These are phyloP conservation scores for Nicator chloris DNA, from an alignment of 2,113 vertebrate genomes.

Conservation along the genomic window DNA sequence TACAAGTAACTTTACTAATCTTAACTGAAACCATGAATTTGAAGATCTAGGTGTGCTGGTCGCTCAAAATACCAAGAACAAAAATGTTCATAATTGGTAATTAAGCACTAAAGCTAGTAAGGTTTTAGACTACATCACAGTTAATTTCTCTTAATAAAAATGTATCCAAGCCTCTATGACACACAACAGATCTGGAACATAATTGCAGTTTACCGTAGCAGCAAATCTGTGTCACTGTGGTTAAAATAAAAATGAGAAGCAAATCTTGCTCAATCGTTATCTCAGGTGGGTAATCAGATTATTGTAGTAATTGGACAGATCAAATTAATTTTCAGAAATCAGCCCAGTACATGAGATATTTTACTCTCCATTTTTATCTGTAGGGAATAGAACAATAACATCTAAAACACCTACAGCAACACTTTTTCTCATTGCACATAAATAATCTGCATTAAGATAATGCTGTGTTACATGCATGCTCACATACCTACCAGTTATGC, in stretches of 20 bases:
- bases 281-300: not conserved
- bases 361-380: not conserved
- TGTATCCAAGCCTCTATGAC: not conserved
- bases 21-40: not conserved
- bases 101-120: not conserved
- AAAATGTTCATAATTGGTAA: not conserved
- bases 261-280: slow-evolving; percentile 35
- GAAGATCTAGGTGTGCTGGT: not conserved
- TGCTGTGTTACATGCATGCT: not conserved
- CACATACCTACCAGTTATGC: not conserved
- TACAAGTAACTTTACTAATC: not conserved
- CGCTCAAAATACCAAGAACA: not conserved
- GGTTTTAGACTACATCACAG: slow-evolving; percentile 6
- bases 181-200: slow-evolving; percentile 8
- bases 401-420: slow-evolving; percentile 10
- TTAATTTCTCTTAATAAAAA: slow-evolving; percentile 47
- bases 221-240: not conserved
- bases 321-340: not conserved
- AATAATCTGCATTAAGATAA: not conserved
- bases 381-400: not conserved
- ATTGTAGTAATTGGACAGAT: slow-evolving; percentile 37
- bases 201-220: not conserved
- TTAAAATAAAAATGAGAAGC: slow-evolving; percentile 39
- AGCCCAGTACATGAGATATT: not conserved
- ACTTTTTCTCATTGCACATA: not conserved